Evolutionary conservation across 2,888 invertebrate species (phyloP), one percentile per base, ranked within the genome.

Genomic region (Volucella inanis): DNA sequence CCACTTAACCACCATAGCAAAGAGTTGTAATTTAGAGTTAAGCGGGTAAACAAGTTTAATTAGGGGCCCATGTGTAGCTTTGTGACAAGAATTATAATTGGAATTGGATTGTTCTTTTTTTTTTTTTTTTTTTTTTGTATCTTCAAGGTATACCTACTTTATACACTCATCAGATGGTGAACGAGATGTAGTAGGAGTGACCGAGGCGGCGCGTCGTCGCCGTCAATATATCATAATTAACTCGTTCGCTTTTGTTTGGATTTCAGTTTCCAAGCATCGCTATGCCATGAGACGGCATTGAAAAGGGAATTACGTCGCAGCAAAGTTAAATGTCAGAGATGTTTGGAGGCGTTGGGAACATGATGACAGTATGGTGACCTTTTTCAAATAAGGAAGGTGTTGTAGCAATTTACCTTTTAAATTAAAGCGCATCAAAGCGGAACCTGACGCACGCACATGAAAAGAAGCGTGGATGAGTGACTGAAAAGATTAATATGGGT

Each of bases 21-120:
- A 50, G 49, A 59, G 38, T 39, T 14, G 55, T 55, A 22, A 14
- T 72, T 22, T 38, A 18, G 45, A 47, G 39, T 41, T 64, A 18
- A 47, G 80, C 75, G 49, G 70, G 55, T 65, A 70, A 81, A 81
- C 81, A 76, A 62, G 65, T 81, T 81, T 80, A 61, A 81, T 81
- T 81, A 64, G 70, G 70, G 70, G 54, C 72, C 49, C 2, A 10
- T 55, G 10, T 57, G 45, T 47, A 54, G 71, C 62, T 78, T 71
- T 64, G 57, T 57, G 45, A 74, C 59, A 59, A 52, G 65, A 62
- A 52, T 43, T 61, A 61, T 3, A 52, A 31, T 31, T 31, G 6
- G 1, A 31, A 31, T 31, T 31, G 31, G 31, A 31, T 31, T 31
- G 31, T 22, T 2, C 2, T 2, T 22, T 22, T 1, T 22, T 22